Evolutionary conservation across 2,113 vertebrate species (phyloP).

Genomic region (Chascanopsetta lugubris): DNA sequence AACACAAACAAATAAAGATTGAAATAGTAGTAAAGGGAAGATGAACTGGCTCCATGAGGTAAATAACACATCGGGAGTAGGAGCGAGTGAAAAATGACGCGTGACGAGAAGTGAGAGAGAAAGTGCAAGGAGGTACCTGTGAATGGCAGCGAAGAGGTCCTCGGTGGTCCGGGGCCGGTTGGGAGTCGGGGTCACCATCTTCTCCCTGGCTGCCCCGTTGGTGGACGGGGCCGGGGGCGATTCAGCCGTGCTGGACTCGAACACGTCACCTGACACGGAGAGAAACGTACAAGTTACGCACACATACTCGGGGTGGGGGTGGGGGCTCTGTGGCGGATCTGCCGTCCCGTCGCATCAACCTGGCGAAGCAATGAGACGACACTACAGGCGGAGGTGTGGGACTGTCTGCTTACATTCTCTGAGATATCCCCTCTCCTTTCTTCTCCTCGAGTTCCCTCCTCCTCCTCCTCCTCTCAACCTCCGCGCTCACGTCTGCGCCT

Average conservation of each 20-base stretch:
- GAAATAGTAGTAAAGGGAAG: background rate
- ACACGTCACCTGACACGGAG: slow-evolving; percentile 84
- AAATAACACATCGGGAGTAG: slow-evolving; percentile 4
- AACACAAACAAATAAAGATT: slow-evolving; percentile 1
- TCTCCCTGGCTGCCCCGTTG: slow-evolving; percentile 73
- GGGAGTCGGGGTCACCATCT: slow-evolving; percentile 88
- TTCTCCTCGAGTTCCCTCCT: slow-evolving; percentile 47
- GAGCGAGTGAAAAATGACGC: slow-evolving; percentile 1
- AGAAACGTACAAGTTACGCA: slow-evolving; percentile 25
- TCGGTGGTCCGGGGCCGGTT: slow-evolving; percentile 91
- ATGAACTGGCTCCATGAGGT: slow-evolving; percentile 1
- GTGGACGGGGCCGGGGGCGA: slow-evolving; percentile 70
- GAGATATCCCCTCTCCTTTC: slow-evolving; percentile 38
- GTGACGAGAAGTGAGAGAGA: slow-evolving; percentile 1
- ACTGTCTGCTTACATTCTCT: slow-evolving; percentile 62
- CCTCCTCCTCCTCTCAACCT: slow-evolving; percentile 51
- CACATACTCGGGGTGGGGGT: slow-evolving; percentile 5
- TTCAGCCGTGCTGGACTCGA: slow-evolving; percentile 74
- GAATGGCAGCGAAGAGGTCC: slow-evolving; percentile 97
- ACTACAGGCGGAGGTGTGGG: slow-evolving; percentile 24
- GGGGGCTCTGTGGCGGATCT: slow-evolving; percentile 33
- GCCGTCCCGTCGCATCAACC: slow-evolving; percentile 29
- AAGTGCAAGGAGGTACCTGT: slow-evolving; percentile 85
- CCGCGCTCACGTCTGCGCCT: slow-evolving; percentile 64
- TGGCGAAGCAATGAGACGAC: slow-evolving; percentile 34